Conservation (phyloP, 1,140 invertebrate species). For the Neomicropteryx cornuta region DNA sequence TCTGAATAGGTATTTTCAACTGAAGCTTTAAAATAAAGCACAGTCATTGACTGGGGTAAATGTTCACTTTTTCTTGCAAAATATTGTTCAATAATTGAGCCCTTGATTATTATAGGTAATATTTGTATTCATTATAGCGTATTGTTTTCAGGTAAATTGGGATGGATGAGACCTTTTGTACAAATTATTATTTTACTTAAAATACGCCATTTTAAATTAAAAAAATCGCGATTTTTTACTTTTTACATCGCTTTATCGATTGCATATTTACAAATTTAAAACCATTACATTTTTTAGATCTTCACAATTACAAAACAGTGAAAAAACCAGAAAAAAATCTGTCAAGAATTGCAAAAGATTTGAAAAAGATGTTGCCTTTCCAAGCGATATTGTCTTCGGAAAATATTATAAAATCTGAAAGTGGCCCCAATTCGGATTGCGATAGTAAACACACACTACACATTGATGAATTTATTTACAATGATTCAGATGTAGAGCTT, state of each 20-base stretch:
- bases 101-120: no score
- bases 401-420: slow-evolving; percentile 27
- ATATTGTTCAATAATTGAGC: no score
- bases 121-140: not conserved
- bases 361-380: slow-evolving; percentile 33
- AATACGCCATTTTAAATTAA: not conserved
- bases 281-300: slow-evolving; percentile 8
- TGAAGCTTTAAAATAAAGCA: no score
- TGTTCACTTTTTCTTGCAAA: no score
- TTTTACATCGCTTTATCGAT: no score
- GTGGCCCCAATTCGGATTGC: slow-evolving; percentile 42
- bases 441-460: slow-evolving; percentile 36
- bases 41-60: no score
- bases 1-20: no score
- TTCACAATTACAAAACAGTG: slow-evolving; percentile 7
- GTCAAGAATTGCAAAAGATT: slow-evolving; percentile 28
- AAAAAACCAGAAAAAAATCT: slow-evolving; percentile 14
- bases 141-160: slow-evolving; percentile 1
- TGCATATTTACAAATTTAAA: no score
- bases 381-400: slow-evolving; percentile 38
- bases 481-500: slow-evolving; percentile 41
- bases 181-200: slow-evolving; percentile 2
- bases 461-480: slow-evolving; percentile 51
- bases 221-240: not conserved
- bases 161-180: no score